Percentiles rank a stretch among this genome's conserved stretches.
phyloP scores from a whole-genome alignment of 1,140 invertebrate species.

The Drosophila takahashii region DNA sequence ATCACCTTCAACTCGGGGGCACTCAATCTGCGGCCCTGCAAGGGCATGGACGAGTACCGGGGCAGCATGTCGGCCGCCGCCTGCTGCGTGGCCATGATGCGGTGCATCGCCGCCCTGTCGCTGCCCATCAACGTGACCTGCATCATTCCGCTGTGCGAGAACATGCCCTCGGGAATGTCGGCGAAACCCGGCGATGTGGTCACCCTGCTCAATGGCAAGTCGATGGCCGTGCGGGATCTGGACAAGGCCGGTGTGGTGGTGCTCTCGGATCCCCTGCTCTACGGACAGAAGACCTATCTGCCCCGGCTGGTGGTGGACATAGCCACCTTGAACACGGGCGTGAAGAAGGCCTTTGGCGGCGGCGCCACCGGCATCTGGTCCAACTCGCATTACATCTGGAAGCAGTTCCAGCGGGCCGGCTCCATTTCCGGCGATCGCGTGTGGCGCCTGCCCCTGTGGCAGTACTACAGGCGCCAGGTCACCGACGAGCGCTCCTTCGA shows the following conservation, averaged over 20 bases:
- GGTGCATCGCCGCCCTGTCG: conserved; percentile 89
- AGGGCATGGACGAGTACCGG: conserved; percentile 93
- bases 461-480: conserved; percentile 90
- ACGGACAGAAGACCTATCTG: conserved; percentile 87
- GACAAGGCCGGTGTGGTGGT: conserved; percentile 96
- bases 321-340: conserved; percentile 87
- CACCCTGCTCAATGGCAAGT: conserved; percentile 93
- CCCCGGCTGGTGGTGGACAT: conserved; percentile 90
- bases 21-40: conserved; percentile 91
- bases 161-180: conserved; percentile 93
- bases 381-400: conserved; percentile 88
- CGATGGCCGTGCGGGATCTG: conserved; percentile 94
- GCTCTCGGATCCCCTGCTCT: conserved; percentile 94
- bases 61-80: conserved; percentile 97
- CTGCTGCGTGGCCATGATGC: conserved; percentile 90
- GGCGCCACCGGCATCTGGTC: conserved; percentile 92
- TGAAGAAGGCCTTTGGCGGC: conserved; percentile 88
- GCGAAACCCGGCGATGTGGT: conserved; percentile 95
- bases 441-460: conserved; percentile 95
- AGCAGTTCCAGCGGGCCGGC: conserved; percentile 88
- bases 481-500: conserved; percentile 85
- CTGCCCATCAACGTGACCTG: conserved; percentile 91
- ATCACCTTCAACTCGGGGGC: conserved; percentile 95
- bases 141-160: conserved; percentile 93
- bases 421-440: conserved; percentile 92